Percentiles rank a stretch among this genome's conserved stretches.
Conservation (phyloP, 2,797 vertebrate species). For the Odontamblyopus rebecca region DNA sequence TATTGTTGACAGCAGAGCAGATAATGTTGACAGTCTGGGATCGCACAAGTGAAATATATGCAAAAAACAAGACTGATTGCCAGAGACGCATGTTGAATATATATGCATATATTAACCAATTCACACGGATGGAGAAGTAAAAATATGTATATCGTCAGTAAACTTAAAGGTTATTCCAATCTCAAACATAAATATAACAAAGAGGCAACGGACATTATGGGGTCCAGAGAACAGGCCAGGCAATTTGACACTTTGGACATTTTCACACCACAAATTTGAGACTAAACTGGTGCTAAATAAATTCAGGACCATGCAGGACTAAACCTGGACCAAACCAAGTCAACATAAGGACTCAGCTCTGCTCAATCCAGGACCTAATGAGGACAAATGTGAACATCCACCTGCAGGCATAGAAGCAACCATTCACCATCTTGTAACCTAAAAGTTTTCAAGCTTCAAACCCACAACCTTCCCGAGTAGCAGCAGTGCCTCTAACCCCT, state of each 20-base stretch:
- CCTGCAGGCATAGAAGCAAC: not conserved
- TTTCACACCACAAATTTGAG: not conserved
- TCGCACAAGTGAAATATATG: not conserved
- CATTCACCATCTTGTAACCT: not conserved
- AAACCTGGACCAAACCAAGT: not conserved
- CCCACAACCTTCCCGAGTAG: not conserved
- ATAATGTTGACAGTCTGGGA: slow-evolving; percentile 4
- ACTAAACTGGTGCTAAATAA: not conserved
- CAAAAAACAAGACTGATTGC: not conserved
- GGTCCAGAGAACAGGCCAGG: too few relatives aligned
- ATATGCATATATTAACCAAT: not conserved
- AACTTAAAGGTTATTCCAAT: not conserved
- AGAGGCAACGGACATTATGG: not conserved
- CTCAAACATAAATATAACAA: not conserved
- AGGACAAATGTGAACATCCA: not conserved
- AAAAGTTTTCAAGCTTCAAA: not conserved
- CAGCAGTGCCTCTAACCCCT: not conserved
- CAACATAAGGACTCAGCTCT: too few relatives aligned
- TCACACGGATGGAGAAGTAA: not conserved
- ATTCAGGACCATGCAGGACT: not conserved
- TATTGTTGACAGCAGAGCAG: not conserved
- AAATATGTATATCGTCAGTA: not conserved
- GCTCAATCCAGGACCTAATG: not conserved
- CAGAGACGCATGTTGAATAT: not conserved
- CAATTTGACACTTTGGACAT: too few relatives aligned